phyloP scores from a whole-genome alignment of 2,113 vertebrate genomes.

The Takifugu bimaculatus region DNA sequence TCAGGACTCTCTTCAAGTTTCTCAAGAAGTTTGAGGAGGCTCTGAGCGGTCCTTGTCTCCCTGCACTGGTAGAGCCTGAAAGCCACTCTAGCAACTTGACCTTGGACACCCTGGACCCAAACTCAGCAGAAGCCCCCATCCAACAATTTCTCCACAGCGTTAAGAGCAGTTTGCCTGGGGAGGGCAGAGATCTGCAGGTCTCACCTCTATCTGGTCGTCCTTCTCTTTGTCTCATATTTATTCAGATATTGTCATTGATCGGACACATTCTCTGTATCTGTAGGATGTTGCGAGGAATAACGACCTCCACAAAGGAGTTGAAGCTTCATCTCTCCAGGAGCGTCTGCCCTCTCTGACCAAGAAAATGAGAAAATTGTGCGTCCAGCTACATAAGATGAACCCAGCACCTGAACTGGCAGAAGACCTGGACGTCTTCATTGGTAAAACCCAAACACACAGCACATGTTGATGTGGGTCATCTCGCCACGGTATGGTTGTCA shows the following conservation, averaged over 20 bases:
- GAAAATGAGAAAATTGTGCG: constrained; percentile 88
- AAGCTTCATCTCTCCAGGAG: constrained; percentile 71
- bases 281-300: constrained; percentile 26
- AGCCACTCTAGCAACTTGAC: constrained; percentile 52
- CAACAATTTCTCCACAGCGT: constrained; percentile 76
- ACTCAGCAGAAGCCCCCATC: constrained; percentile 73
- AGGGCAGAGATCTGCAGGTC: constrained; percentile 68
- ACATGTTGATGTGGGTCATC: too few species aligned
- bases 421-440: constrained; percentile 86
- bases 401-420: constrained; percentile 80
- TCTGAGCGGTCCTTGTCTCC: constrained; percentile 77
- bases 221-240: not conserved
- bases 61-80: constrained; percentile 81
- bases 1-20: constrained; percentile 94
- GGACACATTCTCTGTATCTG: too few species aligned
- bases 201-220: not conserved
- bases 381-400: constrained; percentile 76
- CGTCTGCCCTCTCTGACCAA: constrained; percentile 83
- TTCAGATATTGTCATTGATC: not conserved
- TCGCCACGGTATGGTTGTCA: too few species aligned
- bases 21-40: constrained; percentile 89
- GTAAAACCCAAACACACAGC: constrained; percentile 54
- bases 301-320: constrained; percentile 37
- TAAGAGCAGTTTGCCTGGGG: constrained; percentile 69
- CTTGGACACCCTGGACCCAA: constrained; percentile 69